Percentiles rank a stretch among this genome's conserved stretches.
These are phyloP conservation scores for Gymnogyps californianus DNA, from an alignment of 2,113 vertebrate species.

Conservation along the genomic window DNA sequence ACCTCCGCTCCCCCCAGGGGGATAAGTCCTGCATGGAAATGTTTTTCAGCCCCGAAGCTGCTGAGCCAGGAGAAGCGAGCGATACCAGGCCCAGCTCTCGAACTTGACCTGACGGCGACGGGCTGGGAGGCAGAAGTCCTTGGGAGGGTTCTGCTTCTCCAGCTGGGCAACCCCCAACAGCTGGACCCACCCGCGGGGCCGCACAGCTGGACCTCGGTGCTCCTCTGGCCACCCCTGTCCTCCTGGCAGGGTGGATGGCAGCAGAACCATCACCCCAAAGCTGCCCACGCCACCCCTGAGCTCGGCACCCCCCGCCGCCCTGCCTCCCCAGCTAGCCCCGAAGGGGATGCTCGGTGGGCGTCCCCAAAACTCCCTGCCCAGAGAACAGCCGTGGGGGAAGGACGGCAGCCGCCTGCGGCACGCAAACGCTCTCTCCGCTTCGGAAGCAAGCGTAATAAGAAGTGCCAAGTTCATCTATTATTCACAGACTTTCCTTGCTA, in stretches of 20 bases:
- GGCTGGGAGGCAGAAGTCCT: background rate
- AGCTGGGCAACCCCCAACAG: background rate
- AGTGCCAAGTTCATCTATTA: background rate
- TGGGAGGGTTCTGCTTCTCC: no score
- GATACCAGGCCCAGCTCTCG: background rate
- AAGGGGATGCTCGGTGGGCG: background rate
- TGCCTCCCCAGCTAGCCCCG: no score
- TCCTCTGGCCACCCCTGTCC: background rate
- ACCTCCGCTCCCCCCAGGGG: background rate
- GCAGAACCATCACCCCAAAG: no score
- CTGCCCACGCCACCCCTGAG: background rate
- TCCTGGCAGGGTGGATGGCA: fast-evolving
- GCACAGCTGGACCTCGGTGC: background rate
- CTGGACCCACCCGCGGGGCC: no score
- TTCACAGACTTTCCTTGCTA: background rate
- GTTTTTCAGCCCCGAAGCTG: no score
- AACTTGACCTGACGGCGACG: no score
- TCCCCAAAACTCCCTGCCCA: no score
- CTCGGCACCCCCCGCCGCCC: background rate
- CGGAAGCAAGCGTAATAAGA: no score
- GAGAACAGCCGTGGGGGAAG: fast-evolving
- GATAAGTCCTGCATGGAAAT: background rate
- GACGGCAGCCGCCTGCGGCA: fast-evolving
- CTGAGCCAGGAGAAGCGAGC: background rate
- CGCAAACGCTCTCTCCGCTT: fast-evolving